A percentile compares a stretch with the other conserved stretches of the same genome.
Conservation (phyloP, 2,888 invertebrate genomes). For the Spodoptera picta region DNA sequence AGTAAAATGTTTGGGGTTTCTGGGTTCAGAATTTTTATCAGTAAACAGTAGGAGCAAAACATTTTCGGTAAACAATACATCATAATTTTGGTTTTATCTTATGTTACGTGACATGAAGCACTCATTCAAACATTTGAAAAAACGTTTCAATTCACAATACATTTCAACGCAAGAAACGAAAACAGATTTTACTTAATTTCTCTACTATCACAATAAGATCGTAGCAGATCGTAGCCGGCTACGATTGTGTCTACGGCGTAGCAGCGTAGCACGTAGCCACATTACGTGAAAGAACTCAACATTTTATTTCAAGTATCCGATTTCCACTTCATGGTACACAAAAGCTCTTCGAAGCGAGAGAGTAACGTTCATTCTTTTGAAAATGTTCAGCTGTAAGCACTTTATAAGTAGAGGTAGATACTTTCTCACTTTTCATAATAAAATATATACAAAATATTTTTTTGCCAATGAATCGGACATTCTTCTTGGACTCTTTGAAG, state of each 20-base stretch:
- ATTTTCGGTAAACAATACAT: too few species aligned
- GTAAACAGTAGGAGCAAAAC: too few species aligned
- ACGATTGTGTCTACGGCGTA: slow-evolving; percentile 55
- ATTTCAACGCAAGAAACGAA: too few species aligned
- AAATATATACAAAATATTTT: slow-evolving; percentile 12
- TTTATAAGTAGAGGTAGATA: slow-evolving; percentile 25
- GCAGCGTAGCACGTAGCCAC: slow-evolving; percentile 58
- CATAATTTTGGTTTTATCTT: too few species aligned
- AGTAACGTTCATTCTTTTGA: slow-evolving; percentile 49
- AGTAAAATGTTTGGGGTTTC: too few species aligned
- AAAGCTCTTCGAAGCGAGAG: slow-evolving; percentile 42
- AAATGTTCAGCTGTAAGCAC: slow-evolving; percentile 43
- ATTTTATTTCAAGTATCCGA: slow-evolving; percentile 52
- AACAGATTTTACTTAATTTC: slow-evolving; percentile 5
- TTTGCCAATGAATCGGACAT: background rate
- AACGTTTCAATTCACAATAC: too few species aligned
- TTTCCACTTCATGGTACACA: slow-evolving; percentile 55
- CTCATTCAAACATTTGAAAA: too few species aligned
- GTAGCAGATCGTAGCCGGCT: slow-evolving; percentile 36
- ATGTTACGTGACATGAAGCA: too few species aligned
- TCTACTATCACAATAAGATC: background rate
- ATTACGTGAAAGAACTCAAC: slow-evolving; percentile 45
- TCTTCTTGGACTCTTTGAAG: slow-evolving; percentile 1
- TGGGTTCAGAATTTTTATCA: too few species aligned
- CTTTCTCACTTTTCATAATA: slow-evolving; percentile 32